phyloP scores from a whole-genome alignment of 2,113 vertebrate genomes.

The Zosterops borbonicus region DNA sequence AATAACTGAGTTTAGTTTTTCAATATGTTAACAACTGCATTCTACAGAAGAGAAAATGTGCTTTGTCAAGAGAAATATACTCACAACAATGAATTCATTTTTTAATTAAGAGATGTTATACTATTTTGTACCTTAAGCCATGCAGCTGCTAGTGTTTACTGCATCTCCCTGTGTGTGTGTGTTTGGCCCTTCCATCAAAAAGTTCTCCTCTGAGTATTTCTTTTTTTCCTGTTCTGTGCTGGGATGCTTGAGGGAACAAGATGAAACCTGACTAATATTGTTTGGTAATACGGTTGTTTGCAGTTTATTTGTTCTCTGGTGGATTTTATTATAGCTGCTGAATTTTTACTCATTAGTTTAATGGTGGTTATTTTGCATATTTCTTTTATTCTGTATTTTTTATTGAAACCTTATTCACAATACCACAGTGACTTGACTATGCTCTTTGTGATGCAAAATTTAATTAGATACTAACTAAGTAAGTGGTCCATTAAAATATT shows the following conservation, averaged over 20 bases:
- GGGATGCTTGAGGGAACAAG: constrained; percentile 12
- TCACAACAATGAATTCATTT: constrained; percentile 48
- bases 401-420: constrained; percentile 64
- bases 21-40: not conserved
- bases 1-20: not conserved
- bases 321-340: constrained; percentile 59
- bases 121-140: constrained; percentile 34
- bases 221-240: constrained; percentile 2
- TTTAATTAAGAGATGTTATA: constrained; percentile 55
- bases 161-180: not conserved
- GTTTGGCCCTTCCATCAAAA: constrained; percentile 35
- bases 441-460: constrained; percentile 53
- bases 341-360: constrained; percentile 69
- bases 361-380: constrained; percentile 63
- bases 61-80: not conserved
- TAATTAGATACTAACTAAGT: constrained; percentile 62
- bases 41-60: not conserved
- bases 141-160: constrained; percentile 59
- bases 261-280: constrained; percentile 57
- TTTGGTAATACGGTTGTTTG: constrained; percentile 45
- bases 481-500: constrained; percentile 66
- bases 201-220: constrained; percentile 1
- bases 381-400: constrained; percentile 57
- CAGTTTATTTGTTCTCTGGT: constrained; percentile 58
- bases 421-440: constrained; percentile 53